Base-by-base conservation (phyloP, 2,797 vertebrate species). In the Phalanger gymnotis region DNA sequence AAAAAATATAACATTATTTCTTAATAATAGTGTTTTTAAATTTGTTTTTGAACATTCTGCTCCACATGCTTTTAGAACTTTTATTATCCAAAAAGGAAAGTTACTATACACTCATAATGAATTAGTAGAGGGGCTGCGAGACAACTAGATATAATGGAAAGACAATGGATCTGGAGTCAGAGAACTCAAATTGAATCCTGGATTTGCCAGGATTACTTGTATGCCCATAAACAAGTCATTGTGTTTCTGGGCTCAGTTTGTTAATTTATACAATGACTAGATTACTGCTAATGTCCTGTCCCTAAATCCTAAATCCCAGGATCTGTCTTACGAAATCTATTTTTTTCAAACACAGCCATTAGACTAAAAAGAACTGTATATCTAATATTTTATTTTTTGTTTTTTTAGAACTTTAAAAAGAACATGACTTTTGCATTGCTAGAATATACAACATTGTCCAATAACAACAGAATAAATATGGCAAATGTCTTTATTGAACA, bases 351-450 rank as follows among this genome's bases (percentile, higher is more conserved):
- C 0, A 73, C 31, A 94, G 90, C 27, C 0, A 92, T 54, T 58
- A 94, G 54, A 93, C 56, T 92, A 94, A 96, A 66, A 96, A 96
- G 52, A 94, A 56, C 4, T 89, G 92, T 14, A 96, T 25, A 55
- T 7, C 53, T 93, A 81, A 5, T 95, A 93, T 31, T 57, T 1
- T 95, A 4, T 93, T 53, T 90, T 95, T 93, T 52, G 54, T 13
- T 93, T 95, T 95, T 53, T 96, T 93, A 92, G 55, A 87, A 91
- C 73, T 96, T 94, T 95, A 96, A 95, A 95, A 31, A 95, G 91
- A 96, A 96, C 95, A 95, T 92, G 95, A 53, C 53, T 92, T 96
- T 93, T 93, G 97, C 27, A 96, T 92, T 96, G n/a, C 22, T 91
- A 90, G 34, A 9, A 91, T n/a, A 40, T 40, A 40, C n/a, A 28